Base-by-base conservation (phyloP, 2,113 vertebrate species). In the Gambusia holbrooki region DNA sequence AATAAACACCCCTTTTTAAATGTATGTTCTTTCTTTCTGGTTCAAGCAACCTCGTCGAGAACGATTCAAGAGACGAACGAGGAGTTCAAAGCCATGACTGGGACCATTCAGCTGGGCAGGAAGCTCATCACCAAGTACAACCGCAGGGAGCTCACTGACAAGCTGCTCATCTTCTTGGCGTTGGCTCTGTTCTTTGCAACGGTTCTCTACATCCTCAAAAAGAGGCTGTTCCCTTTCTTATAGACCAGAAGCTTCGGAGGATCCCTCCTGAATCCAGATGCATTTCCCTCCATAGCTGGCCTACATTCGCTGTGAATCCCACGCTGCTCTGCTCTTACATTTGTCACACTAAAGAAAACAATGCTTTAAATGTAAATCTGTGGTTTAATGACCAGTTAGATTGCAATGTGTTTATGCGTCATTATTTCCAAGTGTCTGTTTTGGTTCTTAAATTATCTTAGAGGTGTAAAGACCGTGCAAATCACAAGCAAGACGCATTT, bases 51-150 rank as follows among this genome's bases (percentile, higher is more conserved):
- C 76, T 99, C 98, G 42, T 99, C 98, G 1, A 95, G 96, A 85
- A 98, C 98, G 0, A 93, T 98, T 80, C 94, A 95, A 82, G 97
- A 99, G 87, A 97, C 97, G 66, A 97, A 97, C 35, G 97, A 99
- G 32, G 97, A 99, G 48, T 99, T 99, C 86, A 98, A 97, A 83
- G 95, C 96, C 73, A 98, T 99, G 97, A 97, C 97, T 1, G 97
- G 98, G 66, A 99, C 97, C 63, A 98, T 99, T 86, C 96, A 98
- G 88, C 73, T 99, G 77, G 97, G 98, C 13, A 93, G 97, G 66
- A 99, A 99, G 81, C 96, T 99, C 69, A 98, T 99, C 85, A 99
- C 97, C 7, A 99, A 99, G 73, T 99, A 99, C 82, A 99, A 99
- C 76, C 97, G 98, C 61, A 90, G 97, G 22, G 97, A 99, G 75